Evolutionary conservation across 1,140 invertebrate species (phyloP).

Genomic region (Solenopsis fugax): DNA sequence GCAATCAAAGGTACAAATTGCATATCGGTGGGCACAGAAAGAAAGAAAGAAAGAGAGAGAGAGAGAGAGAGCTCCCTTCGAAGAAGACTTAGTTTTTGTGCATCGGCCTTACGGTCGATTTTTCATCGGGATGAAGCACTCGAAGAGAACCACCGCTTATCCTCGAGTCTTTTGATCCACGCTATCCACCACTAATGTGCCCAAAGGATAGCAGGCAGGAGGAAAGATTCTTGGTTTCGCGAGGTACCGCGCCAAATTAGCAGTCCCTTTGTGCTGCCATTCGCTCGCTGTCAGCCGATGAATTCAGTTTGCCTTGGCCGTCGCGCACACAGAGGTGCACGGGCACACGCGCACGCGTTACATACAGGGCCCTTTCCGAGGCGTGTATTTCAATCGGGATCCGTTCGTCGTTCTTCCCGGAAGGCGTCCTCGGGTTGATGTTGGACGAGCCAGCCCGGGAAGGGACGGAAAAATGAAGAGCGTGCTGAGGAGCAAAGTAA

Average conservation of each 20-base stretch:
- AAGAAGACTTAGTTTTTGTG: slow-evolving; percentile 50
- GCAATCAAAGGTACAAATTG: slow-evolving; percentile 60
- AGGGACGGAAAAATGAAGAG: slow-evolving; percentile 43
- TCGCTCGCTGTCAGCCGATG: slow-evolving; percentile 71
- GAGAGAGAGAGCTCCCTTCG: slow-evolving; percentile 14
- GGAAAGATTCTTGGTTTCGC: slow-evolving; percentile 35
- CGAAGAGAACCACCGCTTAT: slow-evolving; percentile 42
- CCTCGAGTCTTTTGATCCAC: slow-evolving; percentile 62
- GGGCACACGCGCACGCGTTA: background rate
- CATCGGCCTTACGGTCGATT: slow-evolving; percentile 41
- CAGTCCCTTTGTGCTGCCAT: slow-evolving; percentile 76
- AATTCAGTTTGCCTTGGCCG: slow-evolving; percentile 73
- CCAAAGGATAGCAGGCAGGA: slow-evolving; percentile 9
- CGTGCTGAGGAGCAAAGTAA: slow-evolving; percentile 44
- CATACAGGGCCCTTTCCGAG: background rate
- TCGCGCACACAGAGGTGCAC: slow-evolving; percentile 24
- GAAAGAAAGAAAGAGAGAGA: background rate
- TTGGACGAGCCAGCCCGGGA: background rate
- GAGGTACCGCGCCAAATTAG: slow-evolving; percentile 72
- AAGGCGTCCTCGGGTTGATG: slow-evolving; percentile 40
- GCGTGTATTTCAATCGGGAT: slow-evolving; percentile 64
- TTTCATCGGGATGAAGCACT: slow-evolving; percentile 51
- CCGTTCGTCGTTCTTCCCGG: slow-evolving; percentile 65
- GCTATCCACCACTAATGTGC: slow-evolving; percentile 15
- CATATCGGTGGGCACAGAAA: slow-evolving; percentile 34